Conservation (phyloP, 2,888 invertebrate species). For the Agrochola litura region DNA sequence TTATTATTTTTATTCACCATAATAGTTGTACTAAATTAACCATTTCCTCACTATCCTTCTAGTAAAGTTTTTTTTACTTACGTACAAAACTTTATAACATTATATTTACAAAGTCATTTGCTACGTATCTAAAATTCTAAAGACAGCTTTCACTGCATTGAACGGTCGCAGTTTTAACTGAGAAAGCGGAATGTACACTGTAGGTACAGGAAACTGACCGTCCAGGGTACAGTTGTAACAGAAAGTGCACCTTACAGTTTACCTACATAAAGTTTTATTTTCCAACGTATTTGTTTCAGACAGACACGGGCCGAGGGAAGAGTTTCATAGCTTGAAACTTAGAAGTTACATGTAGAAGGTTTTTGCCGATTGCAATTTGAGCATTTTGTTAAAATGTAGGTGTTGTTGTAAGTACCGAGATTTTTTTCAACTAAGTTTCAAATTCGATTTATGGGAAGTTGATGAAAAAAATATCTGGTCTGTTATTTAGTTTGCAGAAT, state of each 20-base stretch:
- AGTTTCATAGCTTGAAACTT: slow-evolving; percentile 46
- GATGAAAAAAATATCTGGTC: not conserved
- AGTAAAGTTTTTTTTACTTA: not conserved
- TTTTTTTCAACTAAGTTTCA: not conserved
- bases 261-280: slow-evolving; percentile 51
- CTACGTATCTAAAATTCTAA: slow-evolving; percentile 25
- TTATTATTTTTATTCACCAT: not conserved
- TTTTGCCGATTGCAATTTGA: slow-evolving; percentile 29
- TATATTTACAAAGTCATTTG: slow-evolving; percentile 12
- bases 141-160: slow-evolving; percentile 12
- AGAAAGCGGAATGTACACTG: slow-evolving; percentile 23
- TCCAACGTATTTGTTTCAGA: slow-evolving; percentile 40
- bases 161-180: slow-evolving; percentile 1
- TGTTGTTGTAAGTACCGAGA: not conserved
- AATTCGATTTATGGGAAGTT: not conserved
- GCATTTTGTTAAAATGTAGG: slow-evolving; percentile 5
- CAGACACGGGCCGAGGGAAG: slow-evolving; percentile 15
- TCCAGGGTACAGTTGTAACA: slow-evolving; percentile 37
- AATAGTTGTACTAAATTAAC: not conserved
- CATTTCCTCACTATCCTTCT: not conserved
- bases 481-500: not conserved
- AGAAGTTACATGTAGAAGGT: slow-evolving; percentile 12
- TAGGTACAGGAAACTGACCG: not conserved
- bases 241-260: slow-evolving; percentile 44
- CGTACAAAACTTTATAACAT: not conserved